phyloP scores from a whole-genome alignment of 2,888 invertebrate species.

The Chalcosyrphus nemorum region DNA sequence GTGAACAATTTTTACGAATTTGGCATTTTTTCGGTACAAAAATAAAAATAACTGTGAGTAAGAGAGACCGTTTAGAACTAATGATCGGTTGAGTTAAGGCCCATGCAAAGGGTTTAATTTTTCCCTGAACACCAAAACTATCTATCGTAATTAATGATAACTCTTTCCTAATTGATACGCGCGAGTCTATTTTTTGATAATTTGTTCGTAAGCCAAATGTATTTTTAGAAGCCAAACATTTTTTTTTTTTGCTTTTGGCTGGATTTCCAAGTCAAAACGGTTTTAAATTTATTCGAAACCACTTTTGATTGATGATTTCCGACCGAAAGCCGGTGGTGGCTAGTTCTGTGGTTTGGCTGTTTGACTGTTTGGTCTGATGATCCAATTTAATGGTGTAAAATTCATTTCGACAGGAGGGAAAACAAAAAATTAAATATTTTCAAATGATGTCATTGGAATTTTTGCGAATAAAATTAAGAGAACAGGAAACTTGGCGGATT shows the following conservation, averaged over 20 bases:
- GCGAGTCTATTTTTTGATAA: constrained; percentile 9
- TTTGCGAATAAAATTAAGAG: neutral
- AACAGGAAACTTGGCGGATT: neutral
- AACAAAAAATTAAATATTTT: constrained; percentile 26
- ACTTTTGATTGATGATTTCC: constrained; percentile 52
- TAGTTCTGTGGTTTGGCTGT: neutral
- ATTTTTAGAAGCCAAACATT: neutral
- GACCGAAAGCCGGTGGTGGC: neutral
- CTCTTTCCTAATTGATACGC: constrained; percentile 18
- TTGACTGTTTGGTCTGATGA: neutral
- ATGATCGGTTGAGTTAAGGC: neutral
- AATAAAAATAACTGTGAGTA: constrained; percentile 3
- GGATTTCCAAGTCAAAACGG: constrained; percentile 19
- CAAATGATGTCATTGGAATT: constrained; percentile 26
- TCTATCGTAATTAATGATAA: constrained; percentile 11
- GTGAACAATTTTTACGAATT: neutral
- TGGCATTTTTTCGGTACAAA: neutral
- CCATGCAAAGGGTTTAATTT: neutral
- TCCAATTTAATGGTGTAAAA: constrained; percentile 29
- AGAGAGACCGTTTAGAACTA: neutral
- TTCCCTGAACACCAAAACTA: neutral
- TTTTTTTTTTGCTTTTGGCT: neutral
- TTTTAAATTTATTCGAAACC: constrained; percentile 27
- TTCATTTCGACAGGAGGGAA: constrained; percentile 3
- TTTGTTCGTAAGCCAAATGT: neutral